Conservation (phyloP, 2,797 vertebrate species). For the Hybognathus amarus region DNA sequence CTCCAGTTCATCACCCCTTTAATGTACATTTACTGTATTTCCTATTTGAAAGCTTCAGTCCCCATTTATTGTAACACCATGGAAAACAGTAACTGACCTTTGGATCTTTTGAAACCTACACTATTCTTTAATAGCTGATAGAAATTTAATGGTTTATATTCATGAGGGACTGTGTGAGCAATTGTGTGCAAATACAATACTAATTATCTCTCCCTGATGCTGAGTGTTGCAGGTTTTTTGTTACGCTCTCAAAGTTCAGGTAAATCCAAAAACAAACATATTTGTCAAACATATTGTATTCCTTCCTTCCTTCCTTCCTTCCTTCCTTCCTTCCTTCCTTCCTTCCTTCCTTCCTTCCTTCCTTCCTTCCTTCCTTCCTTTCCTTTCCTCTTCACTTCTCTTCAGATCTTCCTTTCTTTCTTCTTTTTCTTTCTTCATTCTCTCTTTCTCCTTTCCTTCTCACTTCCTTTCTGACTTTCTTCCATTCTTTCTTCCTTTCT, state of each 20-base stretch:
- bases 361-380: too few relatives aligned
- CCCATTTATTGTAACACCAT: not conserved
- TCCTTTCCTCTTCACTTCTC: too few relatives aligned
- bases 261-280: constrained; percentile 1
- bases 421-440: too few relatives aligned
- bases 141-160: not conserved
- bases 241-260: not conserved
- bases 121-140: not conserved
- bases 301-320: too few relatives aligned
- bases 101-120: not conserved
- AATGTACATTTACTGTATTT: not conserved
- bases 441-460: too few relatives aligned
- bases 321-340: too few relatives aligned
- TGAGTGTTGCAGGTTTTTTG: not conserved
- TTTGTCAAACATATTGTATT: not conserved
- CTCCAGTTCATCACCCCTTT: not conserved
- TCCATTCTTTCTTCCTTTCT: too few relatives aligned
- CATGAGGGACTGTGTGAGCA: constrained; percentile 1
- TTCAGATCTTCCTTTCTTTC: too few relatives aligned
- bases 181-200: constrained; percentile 1
- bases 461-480: too few relatives aligned
- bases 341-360: not conserved
- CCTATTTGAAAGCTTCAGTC: not conserved
- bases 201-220: constrained; percentile 16
- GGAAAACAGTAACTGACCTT: not conserved